Evolutionary conservation across 2,797 vertebrate species (phyloP), one percentile per base, ranked within the genome.

Genomic region (Pipistrellus nathusii): DNA sequence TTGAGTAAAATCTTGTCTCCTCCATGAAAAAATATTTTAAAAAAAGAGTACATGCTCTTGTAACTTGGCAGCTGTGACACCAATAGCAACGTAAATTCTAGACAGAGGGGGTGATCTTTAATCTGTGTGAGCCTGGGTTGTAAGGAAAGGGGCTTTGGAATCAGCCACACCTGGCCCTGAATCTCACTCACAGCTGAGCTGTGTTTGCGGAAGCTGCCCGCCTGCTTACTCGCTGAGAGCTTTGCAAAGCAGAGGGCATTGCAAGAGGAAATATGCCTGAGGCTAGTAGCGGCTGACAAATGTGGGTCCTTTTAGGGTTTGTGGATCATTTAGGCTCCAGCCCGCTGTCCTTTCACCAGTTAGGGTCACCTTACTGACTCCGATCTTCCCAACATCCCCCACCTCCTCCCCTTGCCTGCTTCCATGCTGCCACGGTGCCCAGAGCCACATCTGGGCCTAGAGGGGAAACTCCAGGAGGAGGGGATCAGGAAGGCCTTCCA

Each of bases 401-500:
- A 62, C 14, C 21, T 44, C 14, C 23, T 83, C 53, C 15, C 46
- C 23, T 73, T 78, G 25, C 55, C 55, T 23, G 75, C 71, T 69
- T 66, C 17, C 59, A 3, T 41, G 23, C 44, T 73, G 55, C n/a
- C 4, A 0, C 18, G 20, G 14, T 15, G 20, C 46, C 25, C 30
- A 8, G 55, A 35, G 64, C 30, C 25, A 32, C 18, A 5, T 15
- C 48, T 5, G 30, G 30, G 23, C 51, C 25, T 35, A 93, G 82
- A 92, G 95, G 94, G 91, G 72, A 41, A 55, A 85, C 8, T 4
- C 17, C 4, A 1, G 86, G 38, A 55, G 38, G 92, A 84, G 18
- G 55, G 66, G 2, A 14, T 88, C 90, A 76, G 94, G 93, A 68
- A 10, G 20, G 69, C 32, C 89, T 96, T 93, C 30, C 8, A 17